Conservation (phyloP, 2,113 vertebrate genomes). For the Gobio gobio region DNA sequence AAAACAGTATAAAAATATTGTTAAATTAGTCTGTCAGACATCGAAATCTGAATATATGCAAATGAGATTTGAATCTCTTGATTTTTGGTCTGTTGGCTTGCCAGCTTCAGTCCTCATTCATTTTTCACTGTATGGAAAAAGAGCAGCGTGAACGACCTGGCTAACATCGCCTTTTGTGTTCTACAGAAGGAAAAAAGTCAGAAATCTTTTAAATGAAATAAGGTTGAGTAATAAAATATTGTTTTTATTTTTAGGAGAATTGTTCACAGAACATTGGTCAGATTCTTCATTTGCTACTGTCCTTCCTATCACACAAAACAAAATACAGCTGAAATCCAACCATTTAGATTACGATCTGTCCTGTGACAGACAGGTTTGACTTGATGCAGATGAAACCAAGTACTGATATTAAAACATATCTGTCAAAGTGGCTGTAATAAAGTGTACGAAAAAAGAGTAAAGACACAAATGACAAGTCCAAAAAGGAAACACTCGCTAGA, state of each 20-base stretch:
- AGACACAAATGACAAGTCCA: too few species aligned
- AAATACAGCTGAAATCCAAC: neutral
- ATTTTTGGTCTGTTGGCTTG: neutral
- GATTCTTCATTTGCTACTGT: neutral
- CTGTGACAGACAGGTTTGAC: neutral
- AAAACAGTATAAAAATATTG: too few species aligned
- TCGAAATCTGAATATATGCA: neutral
- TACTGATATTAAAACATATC: neutral
- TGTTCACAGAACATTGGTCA: neutral
- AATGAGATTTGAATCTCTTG: neutral
- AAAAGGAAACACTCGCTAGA: too few species aligned
- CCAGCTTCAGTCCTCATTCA: neutral
- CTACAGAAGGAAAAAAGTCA: neutral
- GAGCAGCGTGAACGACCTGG: neutral
- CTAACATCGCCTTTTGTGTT: neutral
- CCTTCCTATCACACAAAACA: neutral
- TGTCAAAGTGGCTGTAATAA: neutral
- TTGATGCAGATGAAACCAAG: neutral
- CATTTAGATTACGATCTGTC: neutral
- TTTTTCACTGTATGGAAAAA: neutral
- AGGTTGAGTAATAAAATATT: neutral
- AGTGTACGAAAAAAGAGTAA: too few species aligned
- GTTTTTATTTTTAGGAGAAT: too few species aligned
- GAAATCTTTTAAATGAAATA: neutral
- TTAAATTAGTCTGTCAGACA: neutral